Conservation (phyloP, 2,113 vertebrate genomes). For the Phocoena sinus region DNA sequence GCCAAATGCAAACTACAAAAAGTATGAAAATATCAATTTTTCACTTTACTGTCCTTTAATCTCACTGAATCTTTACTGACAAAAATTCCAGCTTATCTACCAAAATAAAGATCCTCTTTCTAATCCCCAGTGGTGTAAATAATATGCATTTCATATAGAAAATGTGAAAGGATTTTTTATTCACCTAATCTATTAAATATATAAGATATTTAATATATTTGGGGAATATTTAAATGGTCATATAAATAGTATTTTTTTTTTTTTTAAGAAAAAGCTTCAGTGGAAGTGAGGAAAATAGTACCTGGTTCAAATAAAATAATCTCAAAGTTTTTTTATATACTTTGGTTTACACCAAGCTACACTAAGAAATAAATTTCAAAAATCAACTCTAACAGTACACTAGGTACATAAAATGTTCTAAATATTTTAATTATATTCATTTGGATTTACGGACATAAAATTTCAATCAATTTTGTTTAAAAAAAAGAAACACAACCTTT, state of each 20-base stretch:
- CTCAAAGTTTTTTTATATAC: not conserved
- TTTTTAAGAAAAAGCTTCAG: not conserved
- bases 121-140: not conserved
- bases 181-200: not conserved
- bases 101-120: not conserved
- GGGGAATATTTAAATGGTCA: not conserved
- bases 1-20: slow-evolving; percentile 2
- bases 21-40: not conserved
- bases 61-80: not conserved
- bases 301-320: slow-evolving; percentile 34
- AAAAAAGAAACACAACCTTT: not conserved
- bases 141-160: not conserved
- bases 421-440: not conserved
- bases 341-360: slow-evolving; percentile 15
- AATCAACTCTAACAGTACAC: not conserved
- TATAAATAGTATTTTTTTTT: not conserved
- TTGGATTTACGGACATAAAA: not conserved
- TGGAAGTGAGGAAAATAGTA: not conserved
- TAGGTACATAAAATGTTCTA: not conserved
- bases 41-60: not conserved
- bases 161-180: slow-evolving; percentile 33
- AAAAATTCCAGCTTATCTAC: slow-evolving; percentile 34
- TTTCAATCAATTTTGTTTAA: not conserved
- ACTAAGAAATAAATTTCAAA: slow-evolving; percentile 17
- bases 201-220: not conserved